Percentiles rank a stretch among this genome's conserved stretches.
phyloP scores from a whole-genome alignment of 2,113 vertebrate genomes.

The Myiozetetes cayanensis region DNA sequence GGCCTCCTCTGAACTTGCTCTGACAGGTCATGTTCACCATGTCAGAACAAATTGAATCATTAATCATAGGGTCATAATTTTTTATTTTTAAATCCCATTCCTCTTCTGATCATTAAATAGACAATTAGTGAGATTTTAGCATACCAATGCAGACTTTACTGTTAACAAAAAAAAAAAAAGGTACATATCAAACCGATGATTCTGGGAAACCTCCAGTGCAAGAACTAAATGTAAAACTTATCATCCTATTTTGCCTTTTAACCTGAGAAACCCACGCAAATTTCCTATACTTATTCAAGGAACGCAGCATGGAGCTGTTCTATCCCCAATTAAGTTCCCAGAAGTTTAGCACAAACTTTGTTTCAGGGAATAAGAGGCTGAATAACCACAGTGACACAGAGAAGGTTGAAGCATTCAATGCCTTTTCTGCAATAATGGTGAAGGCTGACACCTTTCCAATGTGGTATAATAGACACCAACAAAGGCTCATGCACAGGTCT shows the following conservation, averaged over 20 bases:
- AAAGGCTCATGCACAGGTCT: not conserved
- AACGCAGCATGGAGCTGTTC: not conserved
- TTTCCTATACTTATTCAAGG: not conserved
- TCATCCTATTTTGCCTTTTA: not conserved
- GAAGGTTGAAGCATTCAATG: not conserved
- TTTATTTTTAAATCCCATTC: not conserved
- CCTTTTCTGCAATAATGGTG: not conserved
- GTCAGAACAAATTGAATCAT: not conserved
- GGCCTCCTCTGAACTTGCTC: not conserved
- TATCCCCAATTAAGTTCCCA: not conserved
- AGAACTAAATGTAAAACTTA: not conserved
- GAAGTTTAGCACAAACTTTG: not conserved
- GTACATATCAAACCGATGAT: not conserved
- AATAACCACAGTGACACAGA: not conserved
- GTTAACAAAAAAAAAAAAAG: too few relatives aligned
- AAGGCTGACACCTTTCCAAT: not conserved
- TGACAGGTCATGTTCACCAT: not conserved
- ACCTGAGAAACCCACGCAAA: not conserved
- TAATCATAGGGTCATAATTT: not conserved
- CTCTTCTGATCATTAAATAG: not conserved
- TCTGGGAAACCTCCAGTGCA: not conserved
- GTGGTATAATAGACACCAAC: not conserved
- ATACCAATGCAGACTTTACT: not conserved
- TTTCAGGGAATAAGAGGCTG: not conserved
- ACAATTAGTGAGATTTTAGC: not conserved